Percentiles rank a stretch among this genome's conserved stretches.
These are phyloP conservation scores for Phocoena sinus DNA, from an alignment of 2,113 vertebrate genomes.

Conservation along the genomic window DNA sequence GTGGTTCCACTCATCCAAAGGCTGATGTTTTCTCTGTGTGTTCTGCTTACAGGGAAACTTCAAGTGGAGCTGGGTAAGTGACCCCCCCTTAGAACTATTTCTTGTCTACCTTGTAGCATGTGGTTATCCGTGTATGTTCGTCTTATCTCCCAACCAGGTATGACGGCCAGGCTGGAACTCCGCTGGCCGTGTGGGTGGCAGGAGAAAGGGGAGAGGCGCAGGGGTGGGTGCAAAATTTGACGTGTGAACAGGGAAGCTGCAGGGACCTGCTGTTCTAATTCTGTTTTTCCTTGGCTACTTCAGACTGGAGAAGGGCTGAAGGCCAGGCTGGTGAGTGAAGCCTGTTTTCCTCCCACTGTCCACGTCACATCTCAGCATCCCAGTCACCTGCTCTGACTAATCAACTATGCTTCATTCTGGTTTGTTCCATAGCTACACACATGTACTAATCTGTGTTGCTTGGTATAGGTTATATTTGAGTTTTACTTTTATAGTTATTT, in stretches of 20 bases:
- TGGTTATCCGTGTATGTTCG: background rate
- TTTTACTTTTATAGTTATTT: background rate
- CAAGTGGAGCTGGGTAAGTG: slow-evolving; percentile 68
- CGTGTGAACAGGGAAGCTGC: background rate
- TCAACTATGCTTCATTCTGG: background rate
- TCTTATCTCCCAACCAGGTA: background rate
- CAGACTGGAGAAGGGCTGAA: slow-evolving; percentile 67
- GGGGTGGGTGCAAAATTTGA: background rate
- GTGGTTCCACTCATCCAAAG: background rate
- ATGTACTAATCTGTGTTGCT: background rate
- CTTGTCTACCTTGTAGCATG: background rate
- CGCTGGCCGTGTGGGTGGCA: background rate
- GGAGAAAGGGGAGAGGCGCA: background rate
- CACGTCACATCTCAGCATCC: background rate
- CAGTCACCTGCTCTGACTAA: background rate
- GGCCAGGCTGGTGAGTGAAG: slow-evolving; percentile 65
- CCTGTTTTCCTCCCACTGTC: background rate
- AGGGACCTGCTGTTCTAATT: background rate
- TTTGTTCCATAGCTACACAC: background rate
- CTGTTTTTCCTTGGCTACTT: background rate
- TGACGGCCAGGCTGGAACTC: background rate
- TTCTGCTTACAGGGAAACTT: slow-evolving; percentile 60
- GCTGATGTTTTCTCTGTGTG: background rate
- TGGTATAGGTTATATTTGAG: background rate
- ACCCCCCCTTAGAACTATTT: background rate